Evolutionary conservation across 1,140 invertebrate genomes (phyloP).

Genomic region (Pachyrhynchus sulphureomaculatus): DNA sequence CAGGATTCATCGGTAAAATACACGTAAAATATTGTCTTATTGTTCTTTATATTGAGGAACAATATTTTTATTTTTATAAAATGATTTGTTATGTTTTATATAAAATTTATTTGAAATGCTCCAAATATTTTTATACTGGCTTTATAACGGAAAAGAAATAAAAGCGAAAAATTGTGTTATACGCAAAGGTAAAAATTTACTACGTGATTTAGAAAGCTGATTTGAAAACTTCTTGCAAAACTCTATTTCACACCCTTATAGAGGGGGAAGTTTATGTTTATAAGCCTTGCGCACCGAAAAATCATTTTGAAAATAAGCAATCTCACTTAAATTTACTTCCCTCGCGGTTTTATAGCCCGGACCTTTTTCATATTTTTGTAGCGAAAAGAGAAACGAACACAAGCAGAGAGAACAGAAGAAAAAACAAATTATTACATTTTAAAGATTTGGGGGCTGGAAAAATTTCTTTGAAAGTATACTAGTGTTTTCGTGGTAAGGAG

Average conservation of each 20-base stretch:
- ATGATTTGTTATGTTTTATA: too few species aligned
- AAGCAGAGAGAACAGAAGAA: background rate
- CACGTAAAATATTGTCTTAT: too few species aligned
- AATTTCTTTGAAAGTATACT: too few species aligned
- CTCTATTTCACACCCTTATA: slow-evolving; percentile 19
- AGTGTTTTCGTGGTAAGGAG: too few species aligned
- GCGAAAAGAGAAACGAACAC: slow-evolving; percentile 4
- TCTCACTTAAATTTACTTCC: slow-evolving; percentile 24
- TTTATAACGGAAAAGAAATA: background rate
- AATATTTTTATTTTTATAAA: too few species aligned
- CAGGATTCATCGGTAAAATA: too few species aligned
- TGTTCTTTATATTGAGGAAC: too few species aligned
- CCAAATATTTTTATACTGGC: background rate
- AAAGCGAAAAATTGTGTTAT: slow-evolving; percentile 8
- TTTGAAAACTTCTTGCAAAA: slow-evolving; percentile 11
- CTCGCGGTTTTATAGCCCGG: slow-evolving; percentile 12
- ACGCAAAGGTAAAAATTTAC: slow-evolving; percentile 11
- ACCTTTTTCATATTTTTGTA: slow-evolving; percentile 12
- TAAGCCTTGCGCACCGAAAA: slow-evolving; percentile 13
- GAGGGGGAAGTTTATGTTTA: slow-evolving; percentile 21
- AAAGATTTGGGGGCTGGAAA: too few species aligned
- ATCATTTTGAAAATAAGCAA: slow-evolving; percentile 27
- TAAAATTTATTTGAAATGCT: too few species aligned
- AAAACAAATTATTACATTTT: background rate
- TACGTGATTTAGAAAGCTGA: slow-evolving; percentile 3